Percentiles rank a stretch among this genome's conserved stretches.
phyloP scores from a whole-genome alignment of 2,888 invertebrate genomes.

The Chrysolina oricalcia region DNA sequence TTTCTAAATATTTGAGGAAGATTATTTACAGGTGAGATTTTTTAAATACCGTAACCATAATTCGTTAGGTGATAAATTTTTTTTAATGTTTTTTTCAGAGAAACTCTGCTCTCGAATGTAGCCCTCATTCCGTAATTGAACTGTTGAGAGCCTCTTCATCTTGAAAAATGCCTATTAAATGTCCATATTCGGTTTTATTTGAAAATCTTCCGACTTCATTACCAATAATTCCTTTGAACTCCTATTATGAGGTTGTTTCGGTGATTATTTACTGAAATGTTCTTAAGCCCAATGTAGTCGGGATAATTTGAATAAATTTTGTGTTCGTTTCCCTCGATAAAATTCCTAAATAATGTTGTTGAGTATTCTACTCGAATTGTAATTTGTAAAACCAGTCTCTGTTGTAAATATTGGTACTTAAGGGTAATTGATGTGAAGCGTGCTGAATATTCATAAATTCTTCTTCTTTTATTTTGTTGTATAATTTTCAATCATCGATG shows the following conservation, averaged over 20 bases:
- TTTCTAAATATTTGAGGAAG: too few species aligned
- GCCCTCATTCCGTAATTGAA: background rate
- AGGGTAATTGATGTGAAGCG: slow-evolving; percentile 1
- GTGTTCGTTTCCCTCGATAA: slow-evolving; percentile 23
- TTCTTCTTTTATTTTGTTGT: background rate
- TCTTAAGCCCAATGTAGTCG: slow-evolving; percentile 17
- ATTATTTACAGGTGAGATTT: too few species aligned
- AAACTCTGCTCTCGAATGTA: background rate
- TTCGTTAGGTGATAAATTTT: background rate
- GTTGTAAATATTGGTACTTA: slow-evolving; percentile 35
- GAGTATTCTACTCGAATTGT: slow-evolving; percentile 31
- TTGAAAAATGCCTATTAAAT: background rate
- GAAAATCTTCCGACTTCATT: background rate
- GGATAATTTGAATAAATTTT: slow-evolving; percentile 12
- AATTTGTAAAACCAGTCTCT: slow-evolving; percentile 40
- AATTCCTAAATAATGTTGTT: slow-evolving; percentile 27
- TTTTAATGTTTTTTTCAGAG: background rate
- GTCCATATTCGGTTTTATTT: background rate
- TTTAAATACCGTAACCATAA: background rate
- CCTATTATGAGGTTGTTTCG: background rate
- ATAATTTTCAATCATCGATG: slow-evolving; percentile 6
- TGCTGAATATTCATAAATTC: slow-evolving; percentile 1
- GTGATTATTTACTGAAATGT: background rate
- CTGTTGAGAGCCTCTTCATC: background rate
- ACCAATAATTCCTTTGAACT: background rate